phyloP scores from a whole-genome alignment of 2,113 vertebrate genomes.

The Desmodus rotundus region DNA sequence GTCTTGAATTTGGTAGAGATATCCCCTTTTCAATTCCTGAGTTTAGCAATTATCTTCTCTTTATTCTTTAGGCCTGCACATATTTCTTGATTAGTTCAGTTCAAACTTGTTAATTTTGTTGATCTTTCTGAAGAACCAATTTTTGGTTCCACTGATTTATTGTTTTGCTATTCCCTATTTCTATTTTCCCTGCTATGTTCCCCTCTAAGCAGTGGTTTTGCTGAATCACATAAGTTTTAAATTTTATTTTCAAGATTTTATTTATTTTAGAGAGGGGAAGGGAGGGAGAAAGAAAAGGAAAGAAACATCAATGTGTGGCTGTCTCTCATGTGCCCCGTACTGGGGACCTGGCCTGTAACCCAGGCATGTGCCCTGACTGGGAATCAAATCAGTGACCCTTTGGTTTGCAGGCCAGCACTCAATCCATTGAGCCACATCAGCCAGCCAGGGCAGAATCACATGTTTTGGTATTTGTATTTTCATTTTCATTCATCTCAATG shows the following conservation, averaged over 20 bases:
- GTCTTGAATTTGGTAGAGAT: background rate
- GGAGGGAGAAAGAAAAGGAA: no score
- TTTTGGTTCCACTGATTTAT: background rate
- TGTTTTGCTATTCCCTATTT: background rate
- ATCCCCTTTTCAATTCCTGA: background rate
- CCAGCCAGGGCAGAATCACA: no score
- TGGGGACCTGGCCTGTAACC: no score
- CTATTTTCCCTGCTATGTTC: background rate
- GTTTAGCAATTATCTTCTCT: background rate
- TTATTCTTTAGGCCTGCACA: no score
- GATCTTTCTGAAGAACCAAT: background rate
- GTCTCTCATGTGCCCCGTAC: no score
- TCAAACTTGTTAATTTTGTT: background rate
- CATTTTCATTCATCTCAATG: background rate
- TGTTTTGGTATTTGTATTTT: background rate
- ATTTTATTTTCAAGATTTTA: no score
- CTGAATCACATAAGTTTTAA: background rate
- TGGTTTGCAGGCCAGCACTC: no score
- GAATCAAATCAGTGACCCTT: no score
- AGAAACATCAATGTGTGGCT: no score
- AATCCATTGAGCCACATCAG: no score
- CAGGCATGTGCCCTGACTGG: no score
- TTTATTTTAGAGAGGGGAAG: no score
- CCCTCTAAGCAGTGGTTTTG: background rate
- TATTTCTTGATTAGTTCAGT: background rate